phyloP scores from a whole-genome alignment of 1,140 invertebrate species.

The Drosophila sturtevanti region DNA sequence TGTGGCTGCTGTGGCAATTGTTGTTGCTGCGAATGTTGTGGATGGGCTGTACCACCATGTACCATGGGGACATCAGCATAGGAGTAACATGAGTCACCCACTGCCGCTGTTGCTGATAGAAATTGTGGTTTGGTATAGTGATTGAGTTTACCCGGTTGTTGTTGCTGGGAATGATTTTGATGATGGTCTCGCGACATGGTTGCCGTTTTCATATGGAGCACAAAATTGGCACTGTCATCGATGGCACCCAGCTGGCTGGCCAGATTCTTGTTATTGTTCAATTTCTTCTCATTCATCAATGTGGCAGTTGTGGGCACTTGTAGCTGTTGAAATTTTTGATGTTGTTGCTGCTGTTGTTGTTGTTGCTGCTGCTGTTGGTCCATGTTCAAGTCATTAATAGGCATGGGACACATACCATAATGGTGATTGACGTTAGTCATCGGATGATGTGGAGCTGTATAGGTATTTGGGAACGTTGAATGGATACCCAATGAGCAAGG shows the following conservation, averaged over 20 bases:
- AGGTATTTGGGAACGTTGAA: conserved; percentile 84
- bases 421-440: conserved; percentile 84
- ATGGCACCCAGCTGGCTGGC: conserved; percentile 40
- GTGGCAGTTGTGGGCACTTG: conserved; percentile 72
- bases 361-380: conserved; percentile 45
- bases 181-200: conserved; percentile 54
- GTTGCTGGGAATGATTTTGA: conserved; percentile 32
- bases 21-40: conserved; percentile 60
- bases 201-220: conserved; percentile 73
- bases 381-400: conserved; percentile 66
- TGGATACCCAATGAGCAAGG: conserved; percentile 85
- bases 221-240: conserved; percentile 72
- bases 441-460: conserved; percentile 81
- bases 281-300: conserved; percentile 70
- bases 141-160: conserved; percentile 48
- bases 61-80: conserved; percentile 79
- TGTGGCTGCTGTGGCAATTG: conserved; percentile 43
- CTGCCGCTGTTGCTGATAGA: conserved; percentile 62
- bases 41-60: conserved; percentile 41
- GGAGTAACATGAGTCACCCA: conserved; percentile 76
- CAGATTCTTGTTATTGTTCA: conserved; percentile 61
- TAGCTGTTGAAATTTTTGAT: conserved; percentile 78
- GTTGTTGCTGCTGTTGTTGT: conserved; percentile 51
- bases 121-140: conserved; percentile 81
- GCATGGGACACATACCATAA: conserved; percentile 87